Percentiles rank a stretch among this genome's conserved stretches.
Evolutionary conservation across 2,113 vertebrate genomes (phyloP).

Genomic region (Rhegmatorhina hoffmannsi): DNA sequence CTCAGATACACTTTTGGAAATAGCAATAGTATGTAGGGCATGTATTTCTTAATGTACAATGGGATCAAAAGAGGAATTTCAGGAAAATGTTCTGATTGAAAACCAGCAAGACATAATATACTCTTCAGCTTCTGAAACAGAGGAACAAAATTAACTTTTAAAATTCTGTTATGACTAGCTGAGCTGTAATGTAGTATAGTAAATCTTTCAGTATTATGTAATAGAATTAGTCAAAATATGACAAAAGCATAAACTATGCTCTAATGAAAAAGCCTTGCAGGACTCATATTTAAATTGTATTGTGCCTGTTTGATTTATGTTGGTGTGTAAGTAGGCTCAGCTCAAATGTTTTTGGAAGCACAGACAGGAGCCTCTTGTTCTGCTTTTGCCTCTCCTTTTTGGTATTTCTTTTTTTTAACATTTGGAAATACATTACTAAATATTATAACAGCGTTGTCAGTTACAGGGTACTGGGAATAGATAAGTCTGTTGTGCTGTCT

Average conservation of each 20-base stretch:
- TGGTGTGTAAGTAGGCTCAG: background rate
- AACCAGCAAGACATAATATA: background rate
- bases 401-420: background rate
- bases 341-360: background rate
- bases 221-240: slow-evolving; percentile 56
- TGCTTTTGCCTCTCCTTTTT: background rate
- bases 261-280: slow-evolving; percentile 61
- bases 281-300: slow-evolving; percentile 42
- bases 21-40: rapidly evolving
- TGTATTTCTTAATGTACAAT: background rate
- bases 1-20: background rate
- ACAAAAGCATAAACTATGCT: slow-evolving; percentile 45
- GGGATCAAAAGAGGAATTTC: background rate
- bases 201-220: slow-evolving; percentile 44
- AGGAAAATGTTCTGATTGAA: background rate
- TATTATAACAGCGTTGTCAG: background rate
- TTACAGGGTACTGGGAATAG: background rate
- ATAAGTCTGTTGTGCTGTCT: background rate
- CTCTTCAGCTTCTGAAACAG: background rate
- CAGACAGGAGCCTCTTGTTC: background rate
- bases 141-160: slow-evolving; percentile 40
- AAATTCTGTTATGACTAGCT: slow-evolving; percentile 28
- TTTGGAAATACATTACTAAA: background rate
- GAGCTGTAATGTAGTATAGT: slow-evolving; percentile 16
- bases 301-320: slow-evolving; percentile 53